Base-by-base conservation (phyloP, 2,888 invertebrate species). In the Agrenia bidenticulata region DNA sequence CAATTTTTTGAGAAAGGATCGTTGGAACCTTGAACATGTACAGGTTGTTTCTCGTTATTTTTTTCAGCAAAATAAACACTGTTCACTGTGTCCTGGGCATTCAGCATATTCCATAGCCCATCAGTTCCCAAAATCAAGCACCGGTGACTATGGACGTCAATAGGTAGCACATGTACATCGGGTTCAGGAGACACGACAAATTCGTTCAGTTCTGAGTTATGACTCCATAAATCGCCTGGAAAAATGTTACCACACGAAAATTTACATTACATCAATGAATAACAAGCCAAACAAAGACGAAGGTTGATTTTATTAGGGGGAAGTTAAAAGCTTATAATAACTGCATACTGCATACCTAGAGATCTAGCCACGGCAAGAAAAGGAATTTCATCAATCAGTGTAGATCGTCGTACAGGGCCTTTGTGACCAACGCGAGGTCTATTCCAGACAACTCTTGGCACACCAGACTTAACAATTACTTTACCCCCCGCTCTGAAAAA, bases 111-210 rank as follows among this genome's bases (percentile, higher is more conserved):
- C 90, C 94, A 98, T 39, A 98, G 82, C 0, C 98, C 98, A 81
- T 99, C 98, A 0, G 96, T 95, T 61, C 95, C 97, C 77, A 98
- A 89, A 73, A 98, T 90, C 49, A 98, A 83, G 82, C 96, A 98
- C 76, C 90, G 81, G 70, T 83, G 82, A 26, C 83, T 86, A 58
- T 86, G 84, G 15, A 92, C 86, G 80, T 94, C 89, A 75, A 94
- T 89, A 70, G 87, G 85, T 67, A 92, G 82, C 1, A 95, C 94
- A 66, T 87, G 86, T 13, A 96, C 92, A 82, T 99, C 98, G 0
- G 98, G 98, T 80, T 94, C 94, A 0, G 98, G 98, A 32, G 95
- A 95, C n/a, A 99, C 97, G 19, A 96, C 90, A 81, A 94, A 99
- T 80, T 91, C 89, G 80, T 94, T 89, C 76, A 88, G 86, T 65